These are phyloP conservation scores for Andrena chrysosceles DNA, from an alignment of 2,888 invertebrate genomes.

Conservation along the genomic window DNA sequence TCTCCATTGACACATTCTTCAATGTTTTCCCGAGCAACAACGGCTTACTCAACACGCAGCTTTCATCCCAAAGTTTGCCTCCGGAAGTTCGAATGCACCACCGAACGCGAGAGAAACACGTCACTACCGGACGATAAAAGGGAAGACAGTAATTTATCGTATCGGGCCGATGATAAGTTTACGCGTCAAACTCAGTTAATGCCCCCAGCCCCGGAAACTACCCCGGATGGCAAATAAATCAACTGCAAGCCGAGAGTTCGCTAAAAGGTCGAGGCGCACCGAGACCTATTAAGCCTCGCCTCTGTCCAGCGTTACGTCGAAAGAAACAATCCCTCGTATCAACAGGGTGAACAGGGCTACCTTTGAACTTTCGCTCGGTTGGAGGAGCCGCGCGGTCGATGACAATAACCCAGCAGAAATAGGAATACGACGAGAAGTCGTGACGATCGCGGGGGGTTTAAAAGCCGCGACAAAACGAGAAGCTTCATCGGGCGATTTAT, in stretches of 20 bases:
- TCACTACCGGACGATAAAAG: neutral
- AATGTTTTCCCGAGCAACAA: neutral
- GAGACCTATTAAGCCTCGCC: constrained; percentile 15
- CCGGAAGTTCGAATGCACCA: neutral
- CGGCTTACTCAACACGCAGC: neutral
- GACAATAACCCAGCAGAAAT: constrained; percentile 10
- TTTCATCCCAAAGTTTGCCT: neutral
- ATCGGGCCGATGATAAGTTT: constrained; percentile 20
- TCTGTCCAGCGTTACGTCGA: neutral
- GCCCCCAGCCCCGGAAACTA: neutral
- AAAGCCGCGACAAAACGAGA: neutral
- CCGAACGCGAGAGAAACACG: neutral
- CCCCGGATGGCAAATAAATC: constrained; percentile 15
- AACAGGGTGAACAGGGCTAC: neutral
- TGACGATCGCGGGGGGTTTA: neutral
- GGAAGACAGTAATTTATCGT: constrained; percentile 18
- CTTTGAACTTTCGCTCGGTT: constrained; percentile 17
- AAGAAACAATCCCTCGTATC: constrained; percentile 10
- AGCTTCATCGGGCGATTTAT: constrained; percentile 47
- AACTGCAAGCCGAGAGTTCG: constrained; percentile 11
- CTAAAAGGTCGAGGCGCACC: constrained; percentile 14
- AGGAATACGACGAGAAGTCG: neutral
- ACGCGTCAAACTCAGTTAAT: constrained; percentile 30
- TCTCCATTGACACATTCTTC: too few relatives aligned
- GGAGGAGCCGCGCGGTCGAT: neutral